Evolutionary conservation across 2,113 vertebrate species (phyloP), one percentile per base, ranked within the genome.

Genomic region (Neomonachus schauinslandi): DNA sequence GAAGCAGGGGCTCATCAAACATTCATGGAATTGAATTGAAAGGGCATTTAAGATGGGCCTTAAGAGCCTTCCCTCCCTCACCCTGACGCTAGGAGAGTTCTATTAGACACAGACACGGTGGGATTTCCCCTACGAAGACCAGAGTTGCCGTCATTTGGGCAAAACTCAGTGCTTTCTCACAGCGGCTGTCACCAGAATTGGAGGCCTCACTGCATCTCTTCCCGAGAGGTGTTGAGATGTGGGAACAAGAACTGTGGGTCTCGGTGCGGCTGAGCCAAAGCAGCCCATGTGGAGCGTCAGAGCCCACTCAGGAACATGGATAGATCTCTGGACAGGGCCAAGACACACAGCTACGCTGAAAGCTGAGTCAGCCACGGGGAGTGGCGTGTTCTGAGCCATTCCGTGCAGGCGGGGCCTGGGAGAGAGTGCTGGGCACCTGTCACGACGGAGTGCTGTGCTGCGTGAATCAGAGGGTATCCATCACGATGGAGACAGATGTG

Each of bases 161-260:
- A 89, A 86, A 92, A 95, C 55, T 19, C 12, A 3, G 19, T 31
- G 51, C 67, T 96, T 71, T 79, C 82, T 55, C 83, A 87, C 26
- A 92, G 67, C 1, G 1, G 49, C 79, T 74, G 61, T 91, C 95
- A 92, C 79, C 77, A 33, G 42, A 96, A 96, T 11, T 7, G 33
- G 36, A 46, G 42, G 59, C 0, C 69, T 72, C 12, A 65, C 14
- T 67, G 51, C 79, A 21, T 63, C 22, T 18, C 85, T 95, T 90
- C 91, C n/a, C 42, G 31, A 91, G 91, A n/a, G 77, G 57, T 26
- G 11, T 39, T 53, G 24, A 89, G 76, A 24, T 36, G n/a, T 33
- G 2, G 65, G 91, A 72, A 46, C 63, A 74, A 84, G 14, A 0
- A 6, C 96, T 26, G 22, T 0, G 33, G 55, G 49, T 84, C 95